Evolutionary conservation across 2,113 vertebrate species (phyloP).

Genomic region (Arvicanthis niloticus): DNA sequence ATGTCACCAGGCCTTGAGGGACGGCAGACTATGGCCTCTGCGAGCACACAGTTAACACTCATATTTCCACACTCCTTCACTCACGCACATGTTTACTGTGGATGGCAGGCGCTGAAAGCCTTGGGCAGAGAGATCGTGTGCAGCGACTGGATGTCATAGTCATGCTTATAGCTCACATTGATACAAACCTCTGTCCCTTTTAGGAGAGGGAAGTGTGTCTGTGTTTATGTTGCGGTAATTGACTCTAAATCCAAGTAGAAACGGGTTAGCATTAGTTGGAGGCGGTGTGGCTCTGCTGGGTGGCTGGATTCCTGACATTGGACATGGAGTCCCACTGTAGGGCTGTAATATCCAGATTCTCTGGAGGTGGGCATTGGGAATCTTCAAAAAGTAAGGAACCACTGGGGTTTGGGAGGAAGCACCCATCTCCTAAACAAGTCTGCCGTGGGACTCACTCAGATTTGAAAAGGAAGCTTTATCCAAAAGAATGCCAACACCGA

Average conservation of each 20-base stretch:
- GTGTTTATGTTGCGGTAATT: not conserved
- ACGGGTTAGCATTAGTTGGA: slow-evolving; percentile 18
- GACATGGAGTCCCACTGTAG: slow-evolving; percentile 87
- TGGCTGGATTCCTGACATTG: slow-evolving; percentile 86
- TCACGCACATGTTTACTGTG: not conserved
- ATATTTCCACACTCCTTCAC: slow-evolving; percentile 31
- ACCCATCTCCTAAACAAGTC: not conserved
- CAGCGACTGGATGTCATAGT: not conserved
- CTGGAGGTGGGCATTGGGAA: not conserved
- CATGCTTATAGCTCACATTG: not conserved
- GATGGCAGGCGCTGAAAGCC: not conserved
- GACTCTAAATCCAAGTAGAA: not conserved
- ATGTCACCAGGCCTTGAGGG: not conserved
- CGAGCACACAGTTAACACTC: slow-evolving; percentile 29
- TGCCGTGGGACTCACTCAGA: not conserved
- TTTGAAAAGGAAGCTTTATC: slow-evolving; percentile 22
- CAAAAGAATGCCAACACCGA: not conserved
- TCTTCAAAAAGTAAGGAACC: not conserved
- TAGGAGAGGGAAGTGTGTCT: not conserved
- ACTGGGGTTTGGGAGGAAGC: not conserved
- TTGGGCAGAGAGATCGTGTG: not conserved
- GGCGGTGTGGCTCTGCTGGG: not conserved
- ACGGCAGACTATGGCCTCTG: slow-evolving; percentile 67
- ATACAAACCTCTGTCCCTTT: not conserved
- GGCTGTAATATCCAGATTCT: not conserved